Evolutionary conservation across 2,797 vertebrate species (phyloP), one percentile per base, ranked within the genome.

Genomic region (Fundulus diaphanus): DNA sequence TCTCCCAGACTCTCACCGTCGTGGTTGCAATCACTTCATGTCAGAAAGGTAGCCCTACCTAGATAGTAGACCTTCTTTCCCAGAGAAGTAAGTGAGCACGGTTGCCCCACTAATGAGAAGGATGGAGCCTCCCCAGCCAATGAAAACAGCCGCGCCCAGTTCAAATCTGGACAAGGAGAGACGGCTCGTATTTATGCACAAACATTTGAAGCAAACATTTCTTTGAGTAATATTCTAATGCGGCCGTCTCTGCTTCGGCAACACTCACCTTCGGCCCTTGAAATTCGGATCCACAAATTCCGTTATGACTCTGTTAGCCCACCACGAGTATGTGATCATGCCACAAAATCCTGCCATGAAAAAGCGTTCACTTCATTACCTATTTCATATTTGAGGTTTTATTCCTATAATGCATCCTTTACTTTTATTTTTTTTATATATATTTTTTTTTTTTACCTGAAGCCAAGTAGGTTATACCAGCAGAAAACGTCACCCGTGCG

Each of bases 51-150:
- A 24, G 4, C 22, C 22, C 31, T 52, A 48, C 31, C 56, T 16
- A 12, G 33, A 12, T 24, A 63, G 83, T 3, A 95, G 72, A 7
- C 88, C 90, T 75, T 95, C 94, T 88, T 84, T 94, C 49, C 90
- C 94, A 31, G 94, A 93, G 74, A 96, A 92, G 89, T 95, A 98
- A 81, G 92, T 95, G 93, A 97, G 92, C 87, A 98, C 96, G 8
- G 89, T 72, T 59, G 96, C 96, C 20, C 96, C 97, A 63, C 90
- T 93, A 78, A 99, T 92, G 86, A 97, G 96, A 74, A 99, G 96
- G 5, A 95, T 92, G 20, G 97, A 95, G 82, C 98, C 98, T 63
- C 97, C 97, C 97, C 97, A 99, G 73, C 98, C 98, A 66, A 99
- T 86, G 74, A 99, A 99, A 72, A 99, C 82, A 20, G 96, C 98